Evolutionary conservation across 1,140 invertebrate species (phyloP).

Genomic region (Orchesella cincta): DNA sequence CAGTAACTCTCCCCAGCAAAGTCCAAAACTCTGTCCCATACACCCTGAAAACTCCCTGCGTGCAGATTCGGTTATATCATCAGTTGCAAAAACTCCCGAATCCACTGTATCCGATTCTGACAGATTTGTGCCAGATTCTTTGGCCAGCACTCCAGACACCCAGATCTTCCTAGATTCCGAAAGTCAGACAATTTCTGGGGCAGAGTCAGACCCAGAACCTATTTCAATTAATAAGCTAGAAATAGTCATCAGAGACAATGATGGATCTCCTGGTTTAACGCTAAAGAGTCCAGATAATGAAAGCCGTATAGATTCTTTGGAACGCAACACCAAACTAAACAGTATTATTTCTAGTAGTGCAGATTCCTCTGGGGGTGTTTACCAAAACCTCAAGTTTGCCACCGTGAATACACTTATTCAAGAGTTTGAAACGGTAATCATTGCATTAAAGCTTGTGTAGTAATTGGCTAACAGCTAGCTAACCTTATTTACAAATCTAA

Average conservation of each 20-base stretch:
- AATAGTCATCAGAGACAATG: neutral
- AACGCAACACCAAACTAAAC: neutral
- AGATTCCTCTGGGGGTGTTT: neutral
- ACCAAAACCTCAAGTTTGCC: conserved; percentile 44
- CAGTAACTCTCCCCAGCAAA: conserved; percentile 19
- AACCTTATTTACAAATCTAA: no score
- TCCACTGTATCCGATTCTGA: neutral
- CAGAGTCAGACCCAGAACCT: neutral
- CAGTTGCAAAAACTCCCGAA: neutral
- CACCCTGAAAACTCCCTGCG: neutral
- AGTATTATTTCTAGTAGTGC: neutral
- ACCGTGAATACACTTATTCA: conserved; percentile 39
- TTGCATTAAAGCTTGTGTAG: no score
- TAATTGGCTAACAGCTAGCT: no score
- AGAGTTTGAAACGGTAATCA: conserved; percentile 40
- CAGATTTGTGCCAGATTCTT: neutral
- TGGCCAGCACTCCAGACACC: neutral
- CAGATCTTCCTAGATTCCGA: neutral
- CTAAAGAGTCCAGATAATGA: neutral
- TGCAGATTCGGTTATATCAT: neutral
- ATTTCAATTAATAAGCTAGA: conserved; percentile 19
- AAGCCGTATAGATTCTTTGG: conserved; percentile 1
- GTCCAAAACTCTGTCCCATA: conserved; percentile 3
- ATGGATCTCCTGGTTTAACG: neutral
- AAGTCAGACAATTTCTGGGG: neutral